phyloP scores from a whole-genome alignment of 2,797 vertebrate species.

The Gouania willdenowi region DNA sequence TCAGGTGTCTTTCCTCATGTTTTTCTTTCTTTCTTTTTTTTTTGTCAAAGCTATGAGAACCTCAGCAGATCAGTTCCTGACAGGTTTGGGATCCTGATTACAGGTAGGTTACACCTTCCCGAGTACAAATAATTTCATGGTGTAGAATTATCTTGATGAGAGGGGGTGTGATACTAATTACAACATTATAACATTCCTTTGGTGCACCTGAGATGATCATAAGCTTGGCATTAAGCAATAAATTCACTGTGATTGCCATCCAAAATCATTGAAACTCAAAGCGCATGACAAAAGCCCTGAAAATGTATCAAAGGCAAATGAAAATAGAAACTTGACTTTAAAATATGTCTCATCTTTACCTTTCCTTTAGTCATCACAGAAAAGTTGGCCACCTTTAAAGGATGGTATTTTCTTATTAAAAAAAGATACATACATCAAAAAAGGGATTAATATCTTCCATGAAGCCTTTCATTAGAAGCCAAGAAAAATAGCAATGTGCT shows the following conservation, averaged over 20 bases:
- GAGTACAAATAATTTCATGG: slow-evolving; percentile 17
- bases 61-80: slow-evolving; percentile 15
- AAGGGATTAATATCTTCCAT: not conserved
- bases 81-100: slow-evolving; percentile 36
- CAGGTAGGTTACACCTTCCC: slow-evolving; percentile 16
- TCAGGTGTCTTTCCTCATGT: slow-evolving; percentile 50
- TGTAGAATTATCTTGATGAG: slow-evolving; percentile 1
- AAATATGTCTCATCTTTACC: not conserved
- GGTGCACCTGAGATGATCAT: slow-evolving; percentile 30
- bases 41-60: slow-evolving; percentile 20
- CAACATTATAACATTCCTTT: slow-evolving; percentile 11
- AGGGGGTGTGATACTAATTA: slow-evolving; percentile 23
- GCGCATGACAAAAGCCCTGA: slow-evolving; percentile 5
- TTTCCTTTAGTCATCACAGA: not conserved
- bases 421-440: not conserved
- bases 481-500: not conserved
- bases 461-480: not conserved
- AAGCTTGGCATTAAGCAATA: slow-evolving; percentile 11
- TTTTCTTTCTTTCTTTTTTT: slow-evolving; percentile 6
- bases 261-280: slow-evolving; percentile 15
- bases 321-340: not conserved
- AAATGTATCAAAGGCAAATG: slow-evolving; percentile 8
- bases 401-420: not conserved
- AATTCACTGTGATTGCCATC: slow-evolving; percentile 15
- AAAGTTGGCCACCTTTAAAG: not conserved